A percentile compares a stretch with the other conserved stretches of the same genome.
Evolutionary conservation across 1,140 invertebrate species (phyloP).

Genomic region (Apis mellifera): Amel_HAv3.1 CM009945.2:1397501-1398000

Average conservation of each 20-base stretch:
- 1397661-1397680: not conserved
- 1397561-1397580: not conserved
- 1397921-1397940: not conserved
- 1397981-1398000: not conserved
- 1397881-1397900: not conserved
- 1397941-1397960: not conserved
- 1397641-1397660: no score
- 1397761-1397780: not conserved
- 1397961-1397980: no score
- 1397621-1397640: no score
- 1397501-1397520: no score
- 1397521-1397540: no score
- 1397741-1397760: not conserved
- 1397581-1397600: not conserved
- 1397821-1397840: conserved; percentile 16
- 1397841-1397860: conserved; percentile 12
- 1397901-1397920: not conserved
- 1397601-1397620: not conserved
- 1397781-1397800: not conserved
- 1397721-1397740: not conserved
- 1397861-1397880: not conserved
- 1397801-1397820: conserved; percentile 26
- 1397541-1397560: not conserved
- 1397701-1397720: not conserved
- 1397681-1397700: not conserved